Conservation (phyloP, 2,797 vertebrate genomes). For the Eospalax fontanierii region DNA sequence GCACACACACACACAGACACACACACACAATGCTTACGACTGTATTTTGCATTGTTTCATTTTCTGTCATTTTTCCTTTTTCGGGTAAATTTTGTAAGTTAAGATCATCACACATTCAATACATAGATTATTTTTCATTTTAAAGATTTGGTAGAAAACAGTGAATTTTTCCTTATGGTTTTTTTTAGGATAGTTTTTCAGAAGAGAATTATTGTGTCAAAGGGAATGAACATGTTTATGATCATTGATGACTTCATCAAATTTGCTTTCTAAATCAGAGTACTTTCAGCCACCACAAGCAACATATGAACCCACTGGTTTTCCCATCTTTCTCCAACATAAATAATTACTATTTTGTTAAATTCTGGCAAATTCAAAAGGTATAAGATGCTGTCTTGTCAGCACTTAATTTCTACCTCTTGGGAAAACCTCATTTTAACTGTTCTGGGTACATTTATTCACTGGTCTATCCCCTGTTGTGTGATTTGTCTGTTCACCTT, state of each 20-base stretch:
- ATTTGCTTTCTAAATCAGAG: conserved; percentile 65
- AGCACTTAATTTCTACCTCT: conserved; percentile 42
- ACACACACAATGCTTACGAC: neutral
- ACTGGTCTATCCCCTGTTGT: neutral
- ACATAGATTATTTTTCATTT: neutral
- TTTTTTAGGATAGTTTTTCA: conserved; percentile 33
- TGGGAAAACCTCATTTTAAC: conserved; percentile 32
- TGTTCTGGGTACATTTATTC: neutral
- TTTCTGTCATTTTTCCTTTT: conserved; percentile 55
- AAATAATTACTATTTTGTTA: conserved; percentile 53
- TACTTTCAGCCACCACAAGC: conserved; percentile 32
- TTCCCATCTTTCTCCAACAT: neutral
- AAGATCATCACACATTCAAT: neutral
- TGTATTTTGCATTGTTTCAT: conserved; percentile 40
- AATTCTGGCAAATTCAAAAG: conserved; percentile 27
- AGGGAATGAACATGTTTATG: conserved; percentile 34
- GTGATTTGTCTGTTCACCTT: neutral
- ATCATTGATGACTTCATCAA: conserved; percentile 59
- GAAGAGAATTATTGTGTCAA: neutral
- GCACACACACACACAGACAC: neutral
- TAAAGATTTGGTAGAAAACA: conserved; percentile 20
- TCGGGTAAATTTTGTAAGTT: neutral
- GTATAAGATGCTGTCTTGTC: conserved; percentile 14
- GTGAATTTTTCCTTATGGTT: conserved; percentile 10
- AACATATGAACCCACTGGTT: neutral